Percentiles rank a stretch among this genome's conserved stretches.
These are phyloP conservation scores for Oedothorax gibbosus DNA, from an alignment of 1,140 invertebrate genomes.

Conservation along the genomic window DNA sequence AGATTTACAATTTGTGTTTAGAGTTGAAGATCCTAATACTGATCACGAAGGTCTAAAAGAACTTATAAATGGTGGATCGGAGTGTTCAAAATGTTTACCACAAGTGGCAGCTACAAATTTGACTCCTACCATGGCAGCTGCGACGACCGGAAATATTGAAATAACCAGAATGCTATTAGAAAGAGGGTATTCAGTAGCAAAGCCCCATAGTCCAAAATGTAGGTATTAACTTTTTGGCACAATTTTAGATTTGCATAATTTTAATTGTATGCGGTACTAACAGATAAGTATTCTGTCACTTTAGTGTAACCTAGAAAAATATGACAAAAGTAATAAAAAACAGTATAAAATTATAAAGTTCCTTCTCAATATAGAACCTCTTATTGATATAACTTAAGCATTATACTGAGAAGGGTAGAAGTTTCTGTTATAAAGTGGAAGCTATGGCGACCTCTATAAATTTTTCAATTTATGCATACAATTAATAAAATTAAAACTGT, in stretches of 20 bases:
- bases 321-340: no score
- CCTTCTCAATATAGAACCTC: no score
- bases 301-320: no score
- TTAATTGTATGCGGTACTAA: no score
- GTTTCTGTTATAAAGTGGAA: no score
- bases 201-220: conserved; percentile 57
- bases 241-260: conserved; percentile 1
- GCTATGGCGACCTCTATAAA: no score
- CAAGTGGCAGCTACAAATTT: conserved; percentile 55
- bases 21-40: conserved; percentile 26
- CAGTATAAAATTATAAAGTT: no score
- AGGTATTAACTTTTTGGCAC: neutral
- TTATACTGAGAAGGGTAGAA: no score
- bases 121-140: conserved; percentile 61
- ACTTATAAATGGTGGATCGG: conserved; percentile 27
- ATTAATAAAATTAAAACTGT: no score
- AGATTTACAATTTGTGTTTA: neutral
- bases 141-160: conserved; percentile 49
- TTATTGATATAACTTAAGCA: no score
- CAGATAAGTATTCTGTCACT: no score
- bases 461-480: no score
- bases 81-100: conserved; percentile 37
- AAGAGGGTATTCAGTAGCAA: conserved; percentile 55
- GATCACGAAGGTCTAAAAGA: conserved; percentile 5
- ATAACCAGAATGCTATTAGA: conserved; percentile 59